Evolutionary conservation across 2,888 invertebrate genomes (phyloP).

Genomic region (Schizaphis graminum): DNA sequence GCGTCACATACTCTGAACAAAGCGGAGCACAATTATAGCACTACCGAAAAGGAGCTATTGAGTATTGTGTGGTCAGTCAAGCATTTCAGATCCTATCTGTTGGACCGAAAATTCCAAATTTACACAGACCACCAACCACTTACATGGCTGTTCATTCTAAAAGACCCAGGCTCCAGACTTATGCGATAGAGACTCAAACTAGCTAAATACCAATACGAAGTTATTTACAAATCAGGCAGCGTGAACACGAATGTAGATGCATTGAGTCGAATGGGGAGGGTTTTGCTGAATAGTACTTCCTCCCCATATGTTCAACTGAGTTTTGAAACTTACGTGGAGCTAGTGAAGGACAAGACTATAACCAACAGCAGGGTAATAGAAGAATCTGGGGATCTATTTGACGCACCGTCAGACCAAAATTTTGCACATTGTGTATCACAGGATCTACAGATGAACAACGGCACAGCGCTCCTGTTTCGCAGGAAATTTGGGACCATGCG

Average conservation of each 20-base stretch:
- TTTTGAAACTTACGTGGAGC: background rate
- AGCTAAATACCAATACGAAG: conserved; percentile 60
- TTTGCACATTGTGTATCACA: background rate
- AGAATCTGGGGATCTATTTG: background rate
- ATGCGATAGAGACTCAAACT: conserved; percentile 61
- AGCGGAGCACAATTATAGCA: too few relatives aligned
- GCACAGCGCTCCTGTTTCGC: too few relatives aligned
- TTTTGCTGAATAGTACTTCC: background rate
- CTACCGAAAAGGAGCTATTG: too few relatives aligned
- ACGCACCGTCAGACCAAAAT: background rate
- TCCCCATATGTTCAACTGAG: too few relatives aligned
- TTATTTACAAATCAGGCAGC: conserved; percentile 56
- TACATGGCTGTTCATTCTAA: too few relatives aligned
- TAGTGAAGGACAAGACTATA: background rate
- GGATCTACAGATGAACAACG: too few relatives aligned
- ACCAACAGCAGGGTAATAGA: background rate
- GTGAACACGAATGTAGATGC: background rate
- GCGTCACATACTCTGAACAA: too few relatives aligned
- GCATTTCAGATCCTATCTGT: too few relatives aligned
- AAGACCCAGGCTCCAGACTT: conserved; percentile 29
- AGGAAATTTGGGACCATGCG: background rate
- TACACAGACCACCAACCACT: too few relatives aligned
- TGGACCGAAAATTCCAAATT: conserved; percentile 69
- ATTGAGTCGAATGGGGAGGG: conserved; percentile 38
- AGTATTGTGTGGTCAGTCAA: too few relatives aligned